Evolutionary conservation across 2,113 vertebrate genomes (phyloP), one percentile per base, ranked within the genome.

Genomic region (Caranx melampygus): DNA sequence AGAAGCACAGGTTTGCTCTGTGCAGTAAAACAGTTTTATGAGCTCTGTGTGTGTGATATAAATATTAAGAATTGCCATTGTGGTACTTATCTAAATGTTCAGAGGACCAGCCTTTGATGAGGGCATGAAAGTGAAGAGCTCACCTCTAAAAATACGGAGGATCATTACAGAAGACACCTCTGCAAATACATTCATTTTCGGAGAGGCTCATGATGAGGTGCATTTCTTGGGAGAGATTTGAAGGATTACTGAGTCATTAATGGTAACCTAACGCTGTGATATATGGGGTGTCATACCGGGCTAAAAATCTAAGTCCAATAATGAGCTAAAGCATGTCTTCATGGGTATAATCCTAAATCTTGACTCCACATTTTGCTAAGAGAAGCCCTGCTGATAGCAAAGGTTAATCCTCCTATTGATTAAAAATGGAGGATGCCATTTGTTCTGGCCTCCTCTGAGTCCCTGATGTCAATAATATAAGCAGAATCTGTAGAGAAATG

Each of bases 331-430:
- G 59, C 76, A 79, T 88, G 72, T 80, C 73, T 78, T 81, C 79
- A 40, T 14, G 87, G 86, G 70, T 81, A 79, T 88, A 81, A 88
- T 89, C 83, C 83, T 47, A 58, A 84, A 87, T 85, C 82, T 75
- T 73, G 62, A 78, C 79, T 91, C 49, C 44, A 12, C 47, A 45
- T 86, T 88, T 88, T 83, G 72, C 79, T 10, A 49, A 20, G 59
- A 77, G 73, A 75, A 52, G 67, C 33, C 10, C 69, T 21, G 6
- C 35, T 72, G 69, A 78, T 68, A 42, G 79, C 52, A 84, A 83
- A 88, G 83, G 86, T 90, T 90, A 89, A 92, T 90, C 89, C 78
- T 81, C 52, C 54, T 55, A 79, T 85, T 87, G 74, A 87, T 89
- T 87, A 80, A 80, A 91, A 87, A 81, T 33, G 62, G 65, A 81